A percentile compares a stretch with the other conserved stretches of the same genome.
Conservation (phyloP, 2,888 invertebrate species). For the Coenonympha arcania region DNA sequence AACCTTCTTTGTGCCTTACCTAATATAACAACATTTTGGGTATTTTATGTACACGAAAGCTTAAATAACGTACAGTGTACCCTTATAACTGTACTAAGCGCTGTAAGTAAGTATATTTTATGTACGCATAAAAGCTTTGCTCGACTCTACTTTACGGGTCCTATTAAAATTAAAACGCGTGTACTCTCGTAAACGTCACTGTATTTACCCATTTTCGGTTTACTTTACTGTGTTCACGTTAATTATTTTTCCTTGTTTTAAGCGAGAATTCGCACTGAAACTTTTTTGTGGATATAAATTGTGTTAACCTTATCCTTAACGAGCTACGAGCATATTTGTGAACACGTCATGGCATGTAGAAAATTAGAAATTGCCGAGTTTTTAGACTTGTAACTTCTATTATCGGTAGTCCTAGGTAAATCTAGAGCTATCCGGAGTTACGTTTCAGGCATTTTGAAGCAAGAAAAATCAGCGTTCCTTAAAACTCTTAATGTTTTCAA, state of each 20-base stretch:
- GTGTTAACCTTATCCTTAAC: too few species aligned
- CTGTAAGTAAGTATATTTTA: constrained; percentile 7
- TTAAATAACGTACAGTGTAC: constrained; percentile 2
- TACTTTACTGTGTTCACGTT: background rate
- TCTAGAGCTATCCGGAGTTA: too few species aligned
- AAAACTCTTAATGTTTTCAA: background rate
- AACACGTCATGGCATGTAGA: too few species aligned
- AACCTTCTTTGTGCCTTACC: background rate
- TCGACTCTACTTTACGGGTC: constrained; percentile 8
- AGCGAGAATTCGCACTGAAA: background rate
- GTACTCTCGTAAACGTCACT: constrained; percentile 4
- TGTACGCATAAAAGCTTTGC: constrained; percentile 12
- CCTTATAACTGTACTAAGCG: background rate
- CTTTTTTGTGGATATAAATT: background rate
- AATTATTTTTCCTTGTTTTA: background rate
- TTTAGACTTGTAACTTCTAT: too few species aligned
- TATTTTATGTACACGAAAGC: constrained; percentile 3
- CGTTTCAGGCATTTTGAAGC: too few species aligned
- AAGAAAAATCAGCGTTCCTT: too few species aligned
- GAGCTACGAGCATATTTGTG: too few species aligned
- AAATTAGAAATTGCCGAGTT: too few species aligned
- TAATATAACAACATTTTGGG: background rate
- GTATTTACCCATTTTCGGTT: background rate
- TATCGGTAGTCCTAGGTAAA: too few species aligned
- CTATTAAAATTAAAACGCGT: constrained; percentile 15